Evolutionary conservation across 2,888 invertebrate genomes (phyloP), one percentile per base, ranked within the genome.

Genomic region (Catonia carolina): DNA sequence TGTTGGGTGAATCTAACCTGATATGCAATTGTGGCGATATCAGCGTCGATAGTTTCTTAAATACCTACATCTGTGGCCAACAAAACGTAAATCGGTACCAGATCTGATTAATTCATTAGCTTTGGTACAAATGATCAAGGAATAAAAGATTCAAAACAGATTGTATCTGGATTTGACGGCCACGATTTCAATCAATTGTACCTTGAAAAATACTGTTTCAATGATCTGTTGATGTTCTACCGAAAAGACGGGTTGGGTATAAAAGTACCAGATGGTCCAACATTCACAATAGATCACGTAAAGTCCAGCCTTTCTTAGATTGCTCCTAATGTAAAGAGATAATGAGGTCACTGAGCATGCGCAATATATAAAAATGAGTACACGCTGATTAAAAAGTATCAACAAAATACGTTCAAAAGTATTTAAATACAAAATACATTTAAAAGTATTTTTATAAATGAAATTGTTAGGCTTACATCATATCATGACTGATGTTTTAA

Each of bases 261-360:
- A 71, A 82, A 89, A 71, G 92, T 92, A 62, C 92, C 92, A 23
- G 87, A 89, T 60, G 76, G 84, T 58, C n/a, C n/a, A n/a, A 92
- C 92, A 75, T 97, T 97, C 73, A 84, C 89, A 6, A 88, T 97
- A 62, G 90, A 89, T 75, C 96, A 97, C 75, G 96, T n/a, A n/a
- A n/a, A n/a, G n/a, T n/a, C n/a, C n/a, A n/a, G n/a, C n/a, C n/a
- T n/a, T n/a, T n/a, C n/a, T n/a, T n/a, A n/a, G n/a, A n/a, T n/a
- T n/a, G n/a, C n/a, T n/a, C n/a, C n/a, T n/a, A n/a, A n/a, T n/a
- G n/a, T n/a, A n/a, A n/a, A n/a, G n/a, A n/a, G n/a, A n/a, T n/a
- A n/a, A n/a, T n/a, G n/a, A n/a, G n/a, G n/a, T n/a, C n/a, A n/a
- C n/a, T n/a, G n/a, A n/a, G n/a, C n/a, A n/a, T n/a, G n/a, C n/a